A percentile compares a stretch with the other conserved stretches of the same genome.
Conservation (phyloP, 2,888 invertebrate genomes). For the Reticulitermes lucifugus region DNA sequence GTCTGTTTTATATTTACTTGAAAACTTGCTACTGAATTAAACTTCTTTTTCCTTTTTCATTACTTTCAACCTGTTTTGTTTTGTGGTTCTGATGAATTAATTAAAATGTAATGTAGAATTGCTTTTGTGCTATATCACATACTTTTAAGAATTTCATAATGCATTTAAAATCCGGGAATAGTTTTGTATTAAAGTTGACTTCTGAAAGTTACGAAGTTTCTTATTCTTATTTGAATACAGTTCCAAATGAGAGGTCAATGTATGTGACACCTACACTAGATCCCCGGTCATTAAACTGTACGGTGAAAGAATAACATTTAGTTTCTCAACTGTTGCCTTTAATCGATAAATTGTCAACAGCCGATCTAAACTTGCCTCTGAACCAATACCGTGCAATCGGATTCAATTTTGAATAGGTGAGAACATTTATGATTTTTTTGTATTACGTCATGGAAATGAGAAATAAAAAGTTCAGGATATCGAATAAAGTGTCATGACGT, state of each 20-base stretch:
- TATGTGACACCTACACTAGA: neutral
- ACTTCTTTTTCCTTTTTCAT: neutral
- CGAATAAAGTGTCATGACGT: neutral
- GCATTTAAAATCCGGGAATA: neutral
- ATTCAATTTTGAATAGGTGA: slow-evolving; percentile 1
- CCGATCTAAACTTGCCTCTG: neutral
- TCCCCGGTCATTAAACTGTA: neutral
- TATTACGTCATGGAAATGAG: neutral
- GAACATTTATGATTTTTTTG: neutral
- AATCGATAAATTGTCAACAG: slow-evolving; percentile 4
- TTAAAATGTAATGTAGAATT: neutral
- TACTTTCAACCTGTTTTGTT: neutral
- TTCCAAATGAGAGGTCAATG: neutral
- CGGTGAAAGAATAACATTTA: neutral
- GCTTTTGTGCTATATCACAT: neutral
- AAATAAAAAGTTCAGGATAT: neutral
- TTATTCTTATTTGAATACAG: neutral
- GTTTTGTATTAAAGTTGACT: neutral
- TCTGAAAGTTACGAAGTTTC: neutral
- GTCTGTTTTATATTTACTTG: no score
- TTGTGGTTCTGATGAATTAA: neutral
- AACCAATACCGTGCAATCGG: neutral
- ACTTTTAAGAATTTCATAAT: neutral
- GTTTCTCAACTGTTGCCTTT: neutral
- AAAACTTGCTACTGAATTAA: neutral